Conservation (phyloP, 2,888 invertebrate genomes). For the Cylindroiulus punctatus region DNA sequence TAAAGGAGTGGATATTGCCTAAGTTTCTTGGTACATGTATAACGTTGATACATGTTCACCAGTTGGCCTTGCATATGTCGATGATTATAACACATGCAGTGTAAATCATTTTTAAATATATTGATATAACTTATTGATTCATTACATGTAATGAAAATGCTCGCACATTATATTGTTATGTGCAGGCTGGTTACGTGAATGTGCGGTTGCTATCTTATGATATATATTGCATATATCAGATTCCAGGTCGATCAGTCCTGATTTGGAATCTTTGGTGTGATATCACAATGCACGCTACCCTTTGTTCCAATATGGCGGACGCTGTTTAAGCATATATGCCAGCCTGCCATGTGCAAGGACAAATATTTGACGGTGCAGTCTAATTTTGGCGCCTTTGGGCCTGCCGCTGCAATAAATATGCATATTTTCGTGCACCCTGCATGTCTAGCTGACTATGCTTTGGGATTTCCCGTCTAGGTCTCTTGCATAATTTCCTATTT, state of each 20-base stretch:
- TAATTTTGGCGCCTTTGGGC: slow-evolving; percentile 33
- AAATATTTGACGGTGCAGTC: background rate
- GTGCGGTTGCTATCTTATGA: background rate
- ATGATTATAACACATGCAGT: too few relatives aligned
- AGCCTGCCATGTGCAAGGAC: background rate
- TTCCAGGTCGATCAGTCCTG: background rate
- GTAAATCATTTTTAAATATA: too few relatives aligned
- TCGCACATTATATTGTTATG: too few relatives aligned
- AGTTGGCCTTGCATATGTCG: too few relatives aligned
- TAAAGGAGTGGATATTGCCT: too few relatives aligned
- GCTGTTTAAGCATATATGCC: slow-evolving; percentile 3
- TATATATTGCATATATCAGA: background rate
- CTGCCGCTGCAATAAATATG: slow-evolving; percentile 40
- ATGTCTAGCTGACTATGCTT: slow-evolving; percentile 14
- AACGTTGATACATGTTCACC: too few relatives aligned
- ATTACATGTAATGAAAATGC: too few relatives aligned
- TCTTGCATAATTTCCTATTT: slow-evolving; percentile 45
- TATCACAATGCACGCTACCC: background rate
- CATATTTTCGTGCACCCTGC: slow-evolving; percentile 39
- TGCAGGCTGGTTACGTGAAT: background rate
- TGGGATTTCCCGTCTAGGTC: slow-evolving; percentile 43
- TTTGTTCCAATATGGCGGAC: background rate
- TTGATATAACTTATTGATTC: too few relatives aligned
- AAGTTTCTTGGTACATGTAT: too few relatives aligned
- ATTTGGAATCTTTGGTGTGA: background rate